These are phyloP conservation scores for Tenthredo notha DNA, from an alignment of 2,888 invertebrate species.

Conservation along the genomic window DNA sequence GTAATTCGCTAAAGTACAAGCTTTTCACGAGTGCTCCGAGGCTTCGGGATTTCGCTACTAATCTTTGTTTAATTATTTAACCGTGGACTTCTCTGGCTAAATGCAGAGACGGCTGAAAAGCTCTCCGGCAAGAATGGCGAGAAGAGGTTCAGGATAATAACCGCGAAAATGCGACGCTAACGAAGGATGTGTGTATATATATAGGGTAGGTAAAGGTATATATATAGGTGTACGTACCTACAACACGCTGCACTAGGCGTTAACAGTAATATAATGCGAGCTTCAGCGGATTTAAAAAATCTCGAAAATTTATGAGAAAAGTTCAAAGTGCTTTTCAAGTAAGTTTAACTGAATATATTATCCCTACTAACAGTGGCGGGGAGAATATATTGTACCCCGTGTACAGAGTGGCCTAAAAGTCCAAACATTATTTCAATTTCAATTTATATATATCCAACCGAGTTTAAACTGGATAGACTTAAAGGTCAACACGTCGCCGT, in stretches of 20 bases:
- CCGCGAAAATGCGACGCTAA: constrained; percentile 38
- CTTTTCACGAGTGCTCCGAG: constrained; percentile 25
- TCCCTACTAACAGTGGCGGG: constrained; percentile 49
- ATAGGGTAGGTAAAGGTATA: background rate
- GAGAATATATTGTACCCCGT: constrained; percentile 8
- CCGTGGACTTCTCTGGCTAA: background rate
- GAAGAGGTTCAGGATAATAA: constrained; percentile 6
- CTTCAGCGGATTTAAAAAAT: constrained; percentile 58
- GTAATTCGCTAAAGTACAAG: constrained; percentile 1
- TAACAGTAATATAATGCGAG: constrained; percentile 58
- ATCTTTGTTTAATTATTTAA: constrained; percentile 46
- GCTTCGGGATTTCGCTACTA: constrained; percentile 9
- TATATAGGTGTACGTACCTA: background rate
- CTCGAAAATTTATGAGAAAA: constrained; percentile 66
- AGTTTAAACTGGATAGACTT: background rate
- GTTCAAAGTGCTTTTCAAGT: constrained; percentile 68
- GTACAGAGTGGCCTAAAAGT: constrained; percentile 2
- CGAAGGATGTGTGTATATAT: constrained; percentile 39
- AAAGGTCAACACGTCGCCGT: background rate
- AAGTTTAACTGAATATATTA: constrained; percentile 69
- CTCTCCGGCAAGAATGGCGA: background rate
- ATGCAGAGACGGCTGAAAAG: constrained; percentile 10
- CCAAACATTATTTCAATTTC: constrained; percentile 33
- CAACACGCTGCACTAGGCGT: constrained; percentile 44
- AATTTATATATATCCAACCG: background rate